Evolutionary conservation across 2,113 vertebrate genomes (phyloP).

Genomic region (Arothron firmamentum): DNA sequence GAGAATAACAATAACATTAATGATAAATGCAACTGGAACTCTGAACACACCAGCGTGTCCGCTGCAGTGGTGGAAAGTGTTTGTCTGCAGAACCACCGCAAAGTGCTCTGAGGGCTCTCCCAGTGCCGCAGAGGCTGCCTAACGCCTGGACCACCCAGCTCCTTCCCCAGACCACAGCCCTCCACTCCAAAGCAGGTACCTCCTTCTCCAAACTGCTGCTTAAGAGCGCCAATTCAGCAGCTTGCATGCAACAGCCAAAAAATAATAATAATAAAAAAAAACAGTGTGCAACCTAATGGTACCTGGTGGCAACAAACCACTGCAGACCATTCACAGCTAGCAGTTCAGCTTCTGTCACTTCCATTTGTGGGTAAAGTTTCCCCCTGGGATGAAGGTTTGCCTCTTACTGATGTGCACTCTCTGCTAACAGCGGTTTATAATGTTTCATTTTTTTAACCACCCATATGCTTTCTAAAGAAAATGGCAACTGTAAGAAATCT

Average conservation of each 20-base stretch:
- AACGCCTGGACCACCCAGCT: conserved; percentile 53
- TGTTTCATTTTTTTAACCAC: too few relatives aligned
- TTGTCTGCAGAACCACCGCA: conserved; percentile 60
- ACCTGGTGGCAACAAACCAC: neutral
- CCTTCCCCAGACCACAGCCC: conserved; percentile 38
- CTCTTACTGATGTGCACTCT: neutral
- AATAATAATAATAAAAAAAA: conserved; percentile 1
- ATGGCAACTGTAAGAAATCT: too few relatives aligned
- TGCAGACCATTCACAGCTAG: conserved; percentile 2
- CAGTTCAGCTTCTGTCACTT: conserved; percentile 8
- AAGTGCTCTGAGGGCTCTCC: conserved; percentile 56
- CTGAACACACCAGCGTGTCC: conserved; percentile 16
- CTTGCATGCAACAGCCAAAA: neutral
- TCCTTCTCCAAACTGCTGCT: conserved; percentile 6
- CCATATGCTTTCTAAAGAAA: too few relatives aligned
- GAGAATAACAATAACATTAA: conserved; percentile 36
- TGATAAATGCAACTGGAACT: conserved; percentile 23
- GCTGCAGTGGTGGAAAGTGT: conserved; percentile 40
- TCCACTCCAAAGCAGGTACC: conserved; percentile 23
- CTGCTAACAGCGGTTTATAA: too few relatives aligned
- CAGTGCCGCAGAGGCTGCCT: conserved; percentile 17
- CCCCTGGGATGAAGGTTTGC: neutral
- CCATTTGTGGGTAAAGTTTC: neutral
- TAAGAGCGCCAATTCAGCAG: neutral
- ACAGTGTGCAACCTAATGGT: neutral